Base-by-base conservation (phyloP, 2,797 vertebrate genomes). In the Paguma larvata region DNA sequence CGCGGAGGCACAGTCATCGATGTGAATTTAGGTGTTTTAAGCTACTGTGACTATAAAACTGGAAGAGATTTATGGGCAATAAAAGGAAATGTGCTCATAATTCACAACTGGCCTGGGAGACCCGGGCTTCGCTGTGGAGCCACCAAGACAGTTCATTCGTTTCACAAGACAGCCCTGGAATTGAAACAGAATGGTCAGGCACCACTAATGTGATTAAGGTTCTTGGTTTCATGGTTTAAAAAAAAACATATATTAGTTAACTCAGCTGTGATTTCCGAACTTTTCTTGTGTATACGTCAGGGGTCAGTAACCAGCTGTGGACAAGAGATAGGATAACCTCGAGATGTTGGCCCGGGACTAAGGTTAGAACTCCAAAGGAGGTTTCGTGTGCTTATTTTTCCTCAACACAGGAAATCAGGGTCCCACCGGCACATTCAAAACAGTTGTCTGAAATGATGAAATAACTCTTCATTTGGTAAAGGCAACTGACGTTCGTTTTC, bases 131-230 rank as follows among this genome's bases (percentile, higher is more conserved):
- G 44, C 85, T 93, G 85, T 75, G 94, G 63, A 94, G 72, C 75
- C 95, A 95, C 78, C 3, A 95, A 89, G 80, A 82, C 23, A 96
- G 92, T 96, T 96, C 86, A 97, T 97, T 77, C 96, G 82, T 91
- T 98, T 97, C 83, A 79, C 75, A 23, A 97, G 87, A 92, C 62
- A 56, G 65, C 75, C 48, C 44, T 85, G 68, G 84, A 97, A 93
- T 70, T 94, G 87, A 97, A 98, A 96, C 56, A 89, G 59, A 97
- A 97, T 85, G 56, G 87, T 67, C 94, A 96, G 94, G 70, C 87
- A 95, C 98, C 95, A 63, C 21, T 96, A 97, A 97, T 75, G 59
- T 62, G 93, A 98, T 98, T 93, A 98, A 98, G 70, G 53, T 18
- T 97, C 82, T 97, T 96, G 67, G 96, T 97, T 98, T 98, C 63